Evolutionary conservation across 2,888 invertebrate species (phyloP), one percentile per base, ranked within the genome.

Genomic region (Campoplex nolae): DNA sequence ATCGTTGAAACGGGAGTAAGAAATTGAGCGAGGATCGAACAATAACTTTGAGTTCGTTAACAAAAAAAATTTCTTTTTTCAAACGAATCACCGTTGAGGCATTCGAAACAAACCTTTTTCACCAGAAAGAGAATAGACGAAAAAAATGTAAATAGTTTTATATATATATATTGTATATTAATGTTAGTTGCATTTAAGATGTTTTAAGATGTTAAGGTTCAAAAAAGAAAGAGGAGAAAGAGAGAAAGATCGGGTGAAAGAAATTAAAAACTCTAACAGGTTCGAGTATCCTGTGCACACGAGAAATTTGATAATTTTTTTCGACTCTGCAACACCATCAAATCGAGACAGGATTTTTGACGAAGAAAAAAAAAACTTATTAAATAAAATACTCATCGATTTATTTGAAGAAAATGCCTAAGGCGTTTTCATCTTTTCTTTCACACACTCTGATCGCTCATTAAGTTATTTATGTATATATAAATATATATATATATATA

Each of bases 141-240:
- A 82, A 78, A 42, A 70, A 76, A 81, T 88, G 88, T 88, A 88
- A 74, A 88, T 88, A 88, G 51, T 77, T 83, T 78, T 87, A 85
- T 87, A 88, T 84, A 88, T 88, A 88, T 88, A 38, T 38, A 38
- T 23, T 88, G 88, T 88, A 88, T 88, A 87, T 88, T 83, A 83
- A 88, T 75, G 86, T 88, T 88, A 85, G 86, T 85, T 85, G 83
- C 87, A 56, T 83, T 87, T 85, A 86, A 88, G 86, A 88, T 88
- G 86, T 85, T 88, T 84, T 88, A 85, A 81, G 85, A 68, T 65
- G 81, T 86, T 86, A 79, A 84, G 83, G 65, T 73, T 74, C 73
- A 75, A 78, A 70, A 81, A 88, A 51, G 16, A n/a, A 58, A 23
- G 70, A 58, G 56, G 68, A 87, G 38, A 70, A n/a, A 70, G 70